Evolutionary conservation across 1,140 invertebrate species (phyloP), one percentile per base, ranked within the genome.

Genomic region (Rhysida immarginata): DNA sequence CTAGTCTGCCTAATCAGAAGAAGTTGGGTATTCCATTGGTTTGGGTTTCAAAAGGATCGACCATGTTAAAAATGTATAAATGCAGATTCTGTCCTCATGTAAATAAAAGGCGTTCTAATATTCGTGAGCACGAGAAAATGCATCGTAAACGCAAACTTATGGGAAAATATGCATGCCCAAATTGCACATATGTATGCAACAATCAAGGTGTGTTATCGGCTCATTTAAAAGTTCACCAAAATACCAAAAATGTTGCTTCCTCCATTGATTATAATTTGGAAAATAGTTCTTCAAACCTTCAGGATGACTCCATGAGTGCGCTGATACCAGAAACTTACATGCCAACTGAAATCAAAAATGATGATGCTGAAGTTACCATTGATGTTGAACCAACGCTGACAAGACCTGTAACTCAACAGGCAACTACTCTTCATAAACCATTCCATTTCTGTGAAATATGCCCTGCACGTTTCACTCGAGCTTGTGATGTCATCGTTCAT

Each of bases 121-220:
- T 91, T 26, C 77, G 79, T n/a, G 83, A 87, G 59, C 87, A 92
- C 68, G 85, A 91, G 67, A 81, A 81, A 66, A 86, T 90, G 79
- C 87, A 91, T 68, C 74, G 75, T n/a, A 62, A 71, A 57, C 67
- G 78, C 8, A 61, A 62, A 42, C 52, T 62, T 2, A 63, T 60
- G 26, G 64, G 68, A 42, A 58, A 58, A 8, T 58, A 58, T 50
- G 71, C 60, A 73, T 92, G 87, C 66, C 76, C 79, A 1, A 78
- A 85, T 59, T 92, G 88, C 68, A 85, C 83, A 68, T 91, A 86
- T 63, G 78, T 80, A 18, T 87, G 84, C 66, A 80, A 83, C 42
- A 84, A 81, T 63, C 80, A 81, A 25, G 81, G 79, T 2, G 77
- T 84, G 21, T 73, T 89, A 60, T 79, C 83, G 11, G 78, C 83